These are phyloP conservation scores for Leptinotarsa rubiginosa DNA, from an alignment of 2,888 invertebrate genomes.

Conservation along the genomic window DNA sequence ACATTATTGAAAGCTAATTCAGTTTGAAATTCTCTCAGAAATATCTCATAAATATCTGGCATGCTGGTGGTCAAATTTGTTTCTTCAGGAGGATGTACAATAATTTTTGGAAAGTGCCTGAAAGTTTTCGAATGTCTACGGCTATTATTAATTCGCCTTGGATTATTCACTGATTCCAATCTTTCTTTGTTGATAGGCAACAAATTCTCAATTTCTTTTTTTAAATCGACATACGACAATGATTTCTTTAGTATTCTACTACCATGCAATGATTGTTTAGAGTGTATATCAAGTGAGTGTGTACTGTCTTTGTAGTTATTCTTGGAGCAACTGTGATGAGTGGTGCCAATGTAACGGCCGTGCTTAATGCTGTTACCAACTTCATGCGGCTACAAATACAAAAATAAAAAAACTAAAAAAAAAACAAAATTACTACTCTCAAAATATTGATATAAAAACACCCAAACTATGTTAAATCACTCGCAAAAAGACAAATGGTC, in stretches of 20 bases:
- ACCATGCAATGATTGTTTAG: slow-evolving; percentile 37
- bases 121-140: slow-evolving; percentile 60
- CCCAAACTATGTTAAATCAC: slow-evolving; percentile 19
- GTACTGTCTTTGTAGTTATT: slow-evolving; percentile 39
- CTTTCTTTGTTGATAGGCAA: slow-evolving; percentile 57
- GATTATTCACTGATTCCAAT: slow-evolving; percentile 45
- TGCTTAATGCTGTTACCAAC: slow-evolving; percentile 55
- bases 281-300: slow-evolving; percentile 37
- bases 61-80: slow-evolving; percentile 60
- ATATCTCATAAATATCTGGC: slow-evolving; percentile 58
- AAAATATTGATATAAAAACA: slow-evolving; percentile 26
- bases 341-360: slow-evolving; percentile 59
- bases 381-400: slow-evolving; percentile 64
- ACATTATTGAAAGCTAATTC: slow-evolving; percentile 50
- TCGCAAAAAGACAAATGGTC: background rate
- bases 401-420: slow-evolving; percentile 55
- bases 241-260: slow-evolving; percentile 54
- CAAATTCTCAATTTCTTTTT: slow-evolving; percentile 61
- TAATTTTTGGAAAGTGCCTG: slow-evolving; percentile 59
- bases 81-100: slow-evolving; percentile 59
- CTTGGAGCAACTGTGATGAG: slow-evolving; percentile 45
- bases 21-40: slow-evolving; percentile 31
- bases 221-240: slow-evolving; percentile 62
- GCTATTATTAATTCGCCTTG: slow-evolving; percentile 45
- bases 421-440: slow-evolving; percentile 48